phyloP scores from a whole-genome alignment of 2,888 invertebrate species.

The Scaptomyza reducta region DNA sequence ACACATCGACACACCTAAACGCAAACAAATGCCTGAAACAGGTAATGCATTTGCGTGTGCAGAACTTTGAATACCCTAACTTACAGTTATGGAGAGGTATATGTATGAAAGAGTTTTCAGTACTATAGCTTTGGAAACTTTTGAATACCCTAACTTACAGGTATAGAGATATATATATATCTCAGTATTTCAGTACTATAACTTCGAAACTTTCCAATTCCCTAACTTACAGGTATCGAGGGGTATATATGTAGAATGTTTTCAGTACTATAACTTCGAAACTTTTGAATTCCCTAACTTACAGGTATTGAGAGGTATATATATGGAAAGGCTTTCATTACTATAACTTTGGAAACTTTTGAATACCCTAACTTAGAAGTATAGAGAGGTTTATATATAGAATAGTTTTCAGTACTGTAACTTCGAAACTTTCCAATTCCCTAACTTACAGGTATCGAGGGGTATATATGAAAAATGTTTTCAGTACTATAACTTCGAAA shows the following conservation, averaged over 20 bases:
- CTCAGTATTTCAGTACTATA: not conserved
- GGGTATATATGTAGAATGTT: too few species aligned
- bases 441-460: not conserved
- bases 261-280: too few species aligned
- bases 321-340: not conserved
- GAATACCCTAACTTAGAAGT: conserved; percentile 17
- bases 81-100: not conserved
- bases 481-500: too few species aligned
- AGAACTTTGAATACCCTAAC: conserved; percentile 18
- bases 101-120: not conserved
- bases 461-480: too few species aligned
- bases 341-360: too few species aligned
- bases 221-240: conserved; percentile 1
- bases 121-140: not conserved
- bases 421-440: conserved; percentile 16
- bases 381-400: not conserved
- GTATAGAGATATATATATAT: not conserved
- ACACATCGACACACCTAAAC: conserved; percentile 45
- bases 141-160: conserved; percentile 17
- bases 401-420: not conserved
- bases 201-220: conserved; percentile 15
- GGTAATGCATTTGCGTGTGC: not conserved
- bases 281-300: conserved; percentile 19
- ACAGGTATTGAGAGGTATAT: not conserved
- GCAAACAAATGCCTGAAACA: conserved; percentile 37